Evolutionary conservation across 2,113 vertebrate genomes (phyloP).

Genomic region (Tringa solitaria): DNA sequence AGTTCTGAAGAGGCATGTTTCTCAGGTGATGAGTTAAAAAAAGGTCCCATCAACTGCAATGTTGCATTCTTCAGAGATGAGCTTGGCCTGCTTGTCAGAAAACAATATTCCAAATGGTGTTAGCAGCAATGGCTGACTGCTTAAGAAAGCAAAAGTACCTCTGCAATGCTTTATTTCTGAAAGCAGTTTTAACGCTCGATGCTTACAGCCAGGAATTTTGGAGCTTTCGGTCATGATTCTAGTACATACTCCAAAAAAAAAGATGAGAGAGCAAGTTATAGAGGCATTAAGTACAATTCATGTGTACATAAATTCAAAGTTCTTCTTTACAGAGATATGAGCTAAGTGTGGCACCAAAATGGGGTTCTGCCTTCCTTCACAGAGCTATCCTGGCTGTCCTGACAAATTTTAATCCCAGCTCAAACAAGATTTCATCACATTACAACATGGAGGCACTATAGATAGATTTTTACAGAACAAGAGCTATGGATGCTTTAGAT

Average conservation of each 20-base stretch:
- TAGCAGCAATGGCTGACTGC: fast-evolving
- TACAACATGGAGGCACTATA: neutral
- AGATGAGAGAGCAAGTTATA: neutral
- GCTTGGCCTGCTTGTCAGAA: neutral
- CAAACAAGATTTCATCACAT: neutral
- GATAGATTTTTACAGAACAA: neutral
- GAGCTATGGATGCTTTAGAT: neutral
- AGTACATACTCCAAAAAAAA: neutral
- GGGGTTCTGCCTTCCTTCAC: neutral
- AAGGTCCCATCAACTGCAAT: neutral
- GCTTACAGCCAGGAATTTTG: neutral
- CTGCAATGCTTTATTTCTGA: neutral
- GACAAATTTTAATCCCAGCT: neutral
- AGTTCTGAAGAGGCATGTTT: neutral
- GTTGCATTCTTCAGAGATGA: neutral
- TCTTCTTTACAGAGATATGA: neutral
- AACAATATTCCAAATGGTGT: neutral
- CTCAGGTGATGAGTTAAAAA: neutral
- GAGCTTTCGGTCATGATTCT: neutral
- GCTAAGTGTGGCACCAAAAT: neutral
- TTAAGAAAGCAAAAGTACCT: neutral
- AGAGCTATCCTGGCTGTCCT: neutral
- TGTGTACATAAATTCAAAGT: neutral
- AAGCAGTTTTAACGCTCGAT: neutral
- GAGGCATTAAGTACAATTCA: neutral